Base-by-base conservation (phyloP, 2,113 vertebrate genomes). In the Sylvietta virens region DNA sequence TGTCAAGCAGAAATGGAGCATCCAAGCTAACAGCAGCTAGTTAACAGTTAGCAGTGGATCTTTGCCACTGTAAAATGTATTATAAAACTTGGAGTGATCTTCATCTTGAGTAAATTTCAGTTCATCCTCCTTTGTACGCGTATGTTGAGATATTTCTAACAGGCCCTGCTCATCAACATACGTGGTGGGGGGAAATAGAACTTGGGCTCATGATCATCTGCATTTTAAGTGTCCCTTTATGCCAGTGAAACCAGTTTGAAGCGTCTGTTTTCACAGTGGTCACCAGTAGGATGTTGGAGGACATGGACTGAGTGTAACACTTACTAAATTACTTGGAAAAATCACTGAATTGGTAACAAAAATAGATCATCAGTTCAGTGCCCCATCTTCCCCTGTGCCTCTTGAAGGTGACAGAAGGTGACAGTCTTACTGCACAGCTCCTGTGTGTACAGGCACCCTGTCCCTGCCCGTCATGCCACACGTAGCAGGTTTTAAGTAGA, bases 151-250 rank as follows among this genome's bases (percentile, higher is more conserved):
- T 58, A 20, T 56, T 86, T 92, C 10, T 64, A 19, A 54, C 20
- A 42, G 39, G 44, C 23, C 13, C 8, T 3, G 3, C 26, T 69
- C n/a, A 39, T 53, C n/a, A n/a, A 0, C 12, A 1, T 37, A 42
- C 15, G 2, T 16, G 35, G 20, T 10, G 17, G 10, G 20, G 4
- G 9, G 16, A 22, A 62, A 26, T 16, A 35, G 22, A 65, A 26
- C 5, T 28, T 9, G 10, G 15, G 26, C 24, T 71, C 10, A 40
- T 2, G 10, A 5, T 79, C 4, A 11, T 60, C 11, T 40, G 3
- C 4, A 2, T 60, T 35, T 67, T 60, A 77, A 56, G 11, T 31
- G 28, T n/a, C 11, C 20, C 35, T 81, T 47, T 50, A 13, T 30
- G 8, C 12, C 9, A 15, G 10, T 35, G n/a, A 84, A 86, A 61